Base-by-base conservation (phyloP, 2,888 invertebrate genomes). In the Crossocerus cetratus region DNA sequence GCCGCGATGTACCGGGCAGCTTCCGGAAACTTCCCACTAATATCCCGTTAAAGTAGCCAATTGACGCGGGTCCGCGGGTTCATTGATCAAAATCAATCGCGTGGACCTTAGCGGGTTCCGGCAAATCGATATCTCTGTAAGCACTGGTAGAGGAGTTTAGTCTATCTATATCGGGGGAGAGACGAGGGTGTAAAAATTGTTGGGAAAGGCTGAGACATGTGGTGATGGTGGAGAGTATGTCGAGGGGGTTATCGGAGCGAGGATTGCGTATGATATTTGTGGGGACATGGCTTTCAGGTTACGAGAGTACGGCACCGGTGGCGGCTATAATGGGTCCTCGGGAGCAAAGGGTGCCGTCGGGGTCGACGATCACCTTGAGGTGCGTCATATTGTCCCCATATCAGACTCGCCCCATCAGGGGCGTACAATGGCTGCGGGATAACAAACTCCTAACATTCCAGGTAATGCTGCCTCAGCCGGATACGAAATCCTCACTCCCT, bases 391-490 rank as follows among this genome's bases (percentile, higher is more conserved):
- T 91, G 77, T 90, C 88, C 76, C 88, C 88, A 60, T 88, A 89
- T 83, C 87, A 88, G 81, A 87, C 88, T 44, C 87, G 89, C 49
- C 90, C 90, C 71, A 88, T 90, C 79, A 87, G 89, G 78, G 88
- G 87, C 67, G 92, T 93, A 74, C 91, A 92, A 86, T 93, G 93
- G 93, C 89, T 93, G 76, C 92, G 92, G 85, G 92, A 92, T 83
- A 92, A 91, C 80, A 91, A 91, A 84, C 92, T 92, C 86, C 90
- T 93, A 82, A 91, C 91, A 87, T 91, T 92, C 88, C 92, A 92
- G 91, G 93, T 92, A 88, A 82, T 68, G 75, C 71, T 72, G 62
- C 64, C 55, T 56, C 61, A 54, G 65, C 59, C 43, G 32, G 60
- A 62, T 23, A 59, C 65, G 59, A 43, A 44, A 20, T 58, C 42